phyloP scores from a whole-genome alignment of 2,888 invertebrate species.

The Athalia circularis region DNA sequence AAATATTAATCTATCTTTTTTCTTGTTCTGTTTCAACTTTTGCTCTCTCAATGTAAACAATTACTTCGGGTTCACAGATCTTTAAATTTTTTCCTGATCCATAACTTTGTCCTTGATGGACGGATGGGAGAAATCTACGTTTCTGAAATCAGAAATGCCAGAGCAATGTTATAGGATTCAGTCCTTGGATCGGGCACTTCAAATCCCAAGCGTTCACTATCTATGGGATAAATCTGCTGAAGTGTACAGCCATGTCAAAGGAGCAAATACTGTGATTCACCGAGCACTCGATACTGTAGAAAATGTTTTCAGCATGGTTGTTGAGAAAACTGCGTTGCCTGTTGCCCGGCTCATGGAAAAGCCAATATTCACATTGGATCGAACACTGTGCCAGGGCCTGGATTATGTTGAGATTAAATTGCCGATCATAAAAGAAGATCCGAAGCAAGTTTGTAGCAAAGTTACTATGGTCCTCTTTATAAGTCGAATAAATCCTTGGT shows the following conservation, averaged over 20 bases:
- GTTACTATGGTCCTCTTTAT: slow-evolving; percentile 54
- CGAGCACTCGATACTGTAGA: slow-evolving; percentile 84
- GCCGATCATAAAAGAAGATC: slow-evolving; percentile 81
- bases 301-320: slow-evolving; percentile 59
- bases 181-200: slow-evolving; percentile 77
- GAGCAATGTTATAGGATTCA: slow-evolving; percentile 66
- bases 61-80: background rate
- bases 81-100: background rate
- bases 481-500: slow-evolving; percentile 18
- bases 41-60: too few relatives aligned
- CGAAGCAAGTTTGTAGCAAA: slow-evolving; percentile 63
- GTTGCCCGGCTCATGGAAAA: slow-evolving; percentile 73
- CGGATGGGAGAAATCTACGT: background rate
- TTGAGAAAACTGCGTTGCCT: slow-evolving; percentile 62
- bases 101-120: background rate
- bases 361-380: slow-evolving; percentile 79
- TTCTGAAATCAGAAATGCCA: background rate
- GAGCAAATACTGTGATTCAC: slow-evolving; percentile 80
- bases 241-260: slow-evolving; percentile 77
- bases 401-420: slow-evolving; percentile 80
- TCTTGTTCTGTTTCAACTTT: background rate
- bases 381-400: slow-evolving; percentile 80
- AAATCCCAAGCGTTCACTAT: slow-evolving; percentile 77
- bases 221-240: slow-evolving; percentile 78
- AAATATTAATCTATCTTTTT: background rate